Percentiles rank a stretch among this genome's conserved stretches.
These are phyloP conservation scores for Atrichornis clamosus DNA, from an alignment of 2,113 vertebrate species.

Conservation along the genomic window DNA sequence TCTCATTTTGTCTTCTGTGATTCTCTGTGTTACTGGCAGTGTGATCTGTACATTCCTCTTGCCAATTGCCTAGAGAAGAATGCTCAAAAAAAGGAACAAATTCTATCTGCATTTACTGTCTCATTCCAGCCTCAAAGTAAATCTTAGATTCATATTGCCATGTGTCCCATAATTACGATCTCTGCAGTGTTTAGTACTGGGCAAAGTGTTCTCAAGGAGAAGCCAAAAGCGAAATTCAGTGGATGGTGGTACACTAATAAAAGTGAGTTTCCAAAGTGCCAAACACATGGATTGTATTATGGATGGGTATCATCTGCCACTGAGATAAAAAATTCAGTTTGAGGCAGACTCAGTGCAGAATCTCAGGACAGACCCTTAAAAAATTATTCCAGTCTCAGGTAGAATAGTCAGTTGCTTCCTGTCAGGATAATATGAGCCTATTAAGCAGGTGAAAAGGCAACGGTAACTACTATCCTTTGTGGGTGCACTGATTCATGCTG, in stretches of 20 bases:
- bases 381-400: neutral
- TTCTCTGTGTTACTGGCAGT: neutral
- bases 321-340: neutral
- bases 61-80: neutral
- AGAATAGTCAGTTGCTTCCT: neutral
- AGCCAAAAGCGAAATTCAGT: constrained; percentile 42
- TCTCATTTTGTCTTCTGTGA: neutral
- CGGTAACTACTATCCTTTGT: neutral
- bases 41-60: neutral
- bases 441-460: neutral
- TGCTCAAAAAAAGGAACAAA: neutral
- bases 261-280: neutral
- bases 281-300: neutral
- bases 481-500: neutral
- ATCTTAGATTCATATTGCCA: neutral
- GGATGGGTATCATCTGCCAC: neutral
- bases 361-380: neutral
- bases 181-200: neutral
- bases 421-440: neutral
- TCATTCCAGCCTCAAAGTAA: constrained; percentile 7
- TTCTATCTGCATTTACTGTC: neutral
- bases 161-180: neutral
- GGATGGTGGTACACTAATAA: neutral
- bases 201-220: neutral
- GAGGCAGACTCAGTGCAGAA: neutral